These are phyloP conservation scores for Sturnira hondurensis DNA, from an alignment of 2,113 vertebrate genomes.

Conservation along the genomic window DNA sequence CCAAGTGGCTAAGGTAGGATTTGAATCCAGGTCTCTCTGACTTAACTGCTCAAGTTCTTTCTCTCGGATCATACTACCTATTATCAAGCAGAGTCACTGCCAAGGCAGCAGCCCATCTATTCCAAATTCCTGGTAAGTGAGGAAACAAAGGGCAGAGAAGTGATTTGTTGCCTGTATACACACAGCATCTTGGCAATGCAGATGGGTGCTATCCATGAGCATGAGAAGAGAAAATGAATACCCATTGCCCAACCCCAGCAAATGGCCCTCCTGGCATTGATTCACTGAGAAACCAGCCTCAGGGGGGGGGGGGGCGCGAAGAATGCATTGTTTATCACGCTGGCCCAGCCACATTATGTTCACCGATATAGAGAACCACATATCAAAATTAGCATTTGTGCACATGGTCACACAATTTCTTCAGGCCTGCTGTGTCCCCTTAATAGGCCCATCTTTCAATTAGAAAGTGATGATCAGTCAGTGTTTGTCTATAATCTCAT, in stretches of 20 bases:
- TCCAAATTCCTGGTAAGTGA: background rate
- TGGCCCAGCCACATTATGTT: slow-evolving; percentile 71
- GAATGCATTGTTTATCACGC: slow-evolving; percentile 68
- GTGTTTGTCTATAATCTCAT: slow-evolving; percentile 69
- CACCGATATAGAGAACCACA: slow-evolving; percentile 76
- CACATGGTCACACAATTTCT: slow-evolving; percentile 80
- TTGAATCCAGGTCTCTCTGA: background rate
- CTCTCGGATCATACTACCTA: background rate
- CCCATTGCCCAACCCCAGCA: slow-evolving; percentile 24
- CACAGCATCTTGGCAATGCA: background rate
- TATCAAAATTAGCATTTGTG: slow-evolving; percentile 81
- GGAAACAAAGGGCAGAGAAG: background rate
- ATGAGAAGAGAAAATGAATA: background rate
- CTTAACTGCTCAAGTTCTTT: background rate
- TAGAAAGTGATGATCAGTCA: slow-evolving; percentile 79
- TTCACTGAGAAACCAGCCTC: slow-evolving; percentile 73
- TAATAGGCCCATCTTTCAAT: slow-evolving; percentile 81
- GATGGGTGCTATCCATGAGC: slow-evolving; percentile 41
- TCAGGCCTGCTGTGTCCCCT: slow-evolving; percentile 77
- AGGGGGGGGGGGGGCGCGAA: no score
- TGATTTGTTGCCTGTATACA: slow-evolving; percentile 51
- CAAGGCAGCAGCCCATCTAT: background rate
- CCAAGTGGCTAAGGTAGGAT: background rate
- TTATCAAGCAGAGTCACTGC: background rate
- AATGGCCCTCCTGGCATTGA: slow-evolving; percentile 61